Evolutionary conservation across 2,888 invertebrate genomes (phyloP).

Genomic region (Drosophila mulleri): DNA sequence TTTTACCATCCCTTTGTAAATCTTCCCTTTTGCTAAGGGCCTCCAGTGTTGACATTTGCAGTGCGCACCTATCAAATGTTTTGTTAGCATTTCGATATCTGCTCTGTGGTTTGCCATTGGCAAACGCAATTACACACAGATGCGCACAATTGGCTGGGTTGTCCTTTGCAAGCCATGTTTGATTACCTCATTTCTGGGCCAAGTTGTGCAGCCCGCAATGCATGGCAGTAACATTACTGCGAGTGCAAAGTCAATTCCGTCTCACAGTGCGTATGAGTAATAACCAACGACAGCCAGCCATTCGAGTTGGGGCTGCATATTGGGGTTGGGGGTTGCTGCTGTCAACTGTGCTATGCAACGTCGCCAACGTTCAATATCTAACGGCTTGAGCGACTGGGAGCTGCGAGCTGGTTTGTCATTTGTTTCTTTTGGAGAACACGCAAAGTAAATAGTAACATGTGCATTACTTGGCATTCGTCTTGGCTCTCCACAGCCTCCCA

Average conservation of each 20-base stretch:
- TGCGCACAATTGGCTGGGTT: constrained; percentile 49
- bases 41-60: constrained; percentile 37
- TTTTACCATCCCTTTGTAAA: background rate
- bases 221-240: constrained; percentile 55
- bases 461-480: constrained; percentile 80
- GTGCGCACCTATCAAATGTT: constrained; percentile 49
- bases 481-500: constrained; percentile 20
- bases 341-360: constrained; percentile 54
- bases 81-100: constrained; percentile 48
- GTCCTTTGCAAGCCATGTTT: constrained; percentile 47
- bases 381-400: background rate
- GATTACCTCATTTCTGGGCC: constrained; percentile 68
- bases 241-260: constrained; percentile 54
- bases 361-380: constrained; percentile 44
- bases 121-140: constrained; percentile 54
- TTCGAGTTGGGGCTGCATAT: background rate
- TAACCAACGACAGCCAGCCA: constrained; percentile 50
- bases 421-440: constrained; percentile 75
- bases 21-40: background rate
- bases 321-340: constrained; percentile 26
- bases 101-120: constrained; percentile 46
- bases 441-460: constrained; percentile 81
- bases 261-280: constrained; percentile 78
- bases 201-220: constrained; percentile 5
- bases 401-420: constrained; percentile 37